phyloP scores from a whole-genome alignment of 2,888 invertebrate genomes.

The Alsophila aescularia region DNA sequence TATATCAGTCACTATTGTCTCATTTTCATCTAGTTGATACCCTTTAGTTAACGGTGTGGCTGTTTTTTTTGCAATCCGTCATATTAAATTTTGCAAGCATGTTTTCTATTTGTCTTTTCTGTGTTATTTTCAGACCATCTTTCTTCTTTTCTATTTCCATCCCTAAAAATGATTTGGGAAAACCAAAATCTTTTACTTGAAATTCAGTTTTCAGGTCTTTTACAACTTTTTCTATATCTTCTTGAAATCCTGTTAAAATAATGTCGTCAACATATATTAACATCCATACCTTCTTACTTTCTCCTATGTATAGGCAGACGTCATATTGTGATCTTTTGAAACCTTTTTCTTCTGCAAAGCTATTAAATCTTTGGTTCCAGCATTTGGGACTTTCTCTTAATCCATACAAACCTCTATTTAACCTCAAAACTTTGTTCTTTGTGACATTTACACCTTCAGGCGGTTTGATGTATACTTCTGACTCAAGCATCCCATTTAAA shows the following conservation, averaged over 20 bases:
- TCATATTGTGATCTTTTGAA: background rate
- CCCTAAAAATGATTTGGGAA: background rate
- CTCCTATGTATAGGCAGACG: no score
- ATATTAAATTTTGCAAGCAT: no score
- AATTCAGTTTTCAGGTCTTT: slow-evolving; percentile 1
- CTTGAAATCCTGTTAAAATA: no score
- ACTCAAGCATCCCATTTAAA: no score
- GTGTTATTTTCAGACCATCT: no score
- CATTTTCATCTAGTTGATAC: background rate
- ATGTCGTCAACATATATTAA: slow-evolving; percentile 1
- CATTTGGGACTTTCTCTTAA: slow-evolving; percentile 10
- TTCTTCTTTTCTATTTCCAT: slow-evolving; percentile 1
- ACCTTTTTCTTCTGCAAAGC: no score
- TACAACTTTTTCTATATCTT: no score
- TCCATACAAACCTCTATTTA: slow-evolving; percentile 19
- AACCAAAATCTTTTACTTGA: background rate
- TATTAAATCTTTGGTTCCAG: slow-evolving; percentile 8
- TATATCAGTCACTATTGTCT: no score
- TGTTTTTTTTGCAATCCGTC: no score
- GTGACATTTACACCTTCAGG: no score
- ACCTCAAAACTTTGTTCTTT: no score
- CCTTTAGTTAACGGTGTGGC: background rate
- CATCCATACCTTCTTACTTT: background rate
- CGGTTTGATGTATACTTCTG: no score
- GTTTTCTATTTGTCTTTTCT: background rate